Percentiles rank a stretch among this genome's conserved stretches.
Evolutionary conservation across 2,113 vertebrate genomes (phyloP).

Genomic region (Tauraco erythrolophus): DNA sequence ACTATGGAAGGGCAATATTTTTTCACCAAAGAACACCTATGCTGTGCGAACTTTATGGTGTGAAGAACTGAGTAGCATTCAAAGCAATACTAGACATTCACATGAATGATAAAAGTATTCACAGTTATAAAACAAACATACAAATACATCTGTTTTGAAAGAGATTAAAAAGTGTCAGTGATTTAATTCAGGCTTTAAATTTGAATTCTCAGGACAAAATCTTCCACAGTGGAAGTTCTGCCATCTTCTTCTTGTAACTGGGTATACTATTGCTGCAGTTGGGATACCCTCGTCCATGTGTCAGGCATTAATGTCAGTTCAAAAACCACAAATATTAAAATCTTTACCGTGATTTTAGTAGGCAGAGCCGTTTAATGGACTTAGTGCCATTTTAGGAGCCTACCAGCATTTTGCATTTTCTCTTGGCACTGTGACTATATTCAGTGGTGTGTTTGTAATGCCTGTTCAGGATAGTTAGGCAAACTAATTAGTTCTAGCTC

Average conservation of each 20-base stretch:
- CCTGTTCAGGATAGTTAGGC: neutral
- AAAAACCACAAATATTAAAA: neutral
- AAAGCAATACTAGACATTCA: neutral
- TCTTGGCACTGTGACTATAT: neutral
- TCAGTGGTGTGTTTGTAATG: neutral
- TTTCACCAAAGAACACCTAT: neutral
- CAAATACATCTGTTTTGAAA: neutral
- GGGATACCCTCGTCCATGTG: neutral
- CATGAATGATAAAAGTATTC: neutral
- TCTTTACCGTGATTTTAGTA: neutral
- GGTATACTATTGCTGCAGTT: neutral
- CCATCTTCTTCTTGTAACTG: neutral
- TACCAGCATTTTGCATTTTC: neutral
- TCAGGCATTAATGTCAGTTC: neutral
- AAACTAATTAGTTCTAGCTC: slow-evolving; percentile 13
- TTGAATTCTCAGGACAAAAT: neutral
- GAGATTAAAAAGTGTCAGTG: neutral
- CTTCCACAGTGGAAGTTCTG: neutral
- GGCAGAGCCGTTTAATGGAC: neutral
- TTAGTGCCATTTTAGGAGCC: neutral
- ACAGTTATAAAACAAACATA: neutral
- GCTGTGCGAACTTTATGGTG: neutral
- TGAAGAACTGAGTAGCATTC: neutral
- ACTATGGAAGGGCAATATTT: neutral
- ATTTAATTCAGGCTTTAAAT: neutral